Base-by-base conservation (phyloP, 2,113 vertebrate genomes). In the Trichomycterus rosablanca region DNA sequence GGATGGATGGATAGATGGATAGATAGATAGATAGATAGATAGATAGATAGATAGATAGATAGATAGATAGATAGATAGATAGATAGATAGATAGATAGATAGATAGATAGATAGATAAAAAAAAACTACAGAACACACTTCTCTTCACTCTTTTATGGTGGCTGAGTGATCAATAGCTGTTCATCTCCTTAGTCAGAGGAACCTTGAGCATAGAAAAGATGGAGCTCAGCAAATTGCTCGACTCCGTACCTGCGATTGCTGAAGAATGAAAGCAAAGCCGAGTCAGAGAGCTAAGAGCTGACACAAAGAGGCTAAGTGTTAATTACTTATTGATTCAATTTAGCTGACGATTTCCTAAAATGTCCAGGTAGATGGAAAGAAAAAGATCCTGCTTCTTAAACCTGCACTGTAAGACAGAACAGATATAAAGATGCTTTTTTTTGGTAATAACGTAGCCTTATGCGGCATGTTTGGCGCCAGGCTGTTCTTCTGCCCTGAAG, bases 261-360 rank as follows among this genome's bases (percentile, higher is more conserved):
- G 19, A 49, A 49, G 66, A 26, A 4, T 19, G 34, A 30, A 20
- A 19, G 8, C 19, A 19, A 24, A 16, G 23, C 10, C 43, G 40
- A 48, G 48, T 37, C 55, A 50, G 5, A 15, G 23, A 45, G 53
- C 45, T 59, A 73, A 71, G 71, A 65, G 71, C 76, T 73, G 75
- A 58, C 80, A 80, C 51, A 52, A 65, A 68, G 70, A 78, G 73
- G 59, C 72, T 71, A 76, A 80, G 84, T 82, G 85, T 84, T 88
- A 88, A 86, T 86, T 83, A 86, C 76, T 81, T 86, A 87, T 88
- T 57, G 85, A 88, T 87, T 74, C 81, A 86, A 84, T 83, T 86
- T 87, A 77, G 78, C 74, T 80, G 77, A 84, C 79, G 78, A 83
- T 78, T 82, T 77, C 74, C 76, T 80, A 78, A 37, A 55, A 56